Percentiles rank a stretch among this genome's conserved stretches.
Evolutionary conservation across 2,888 invertebrate species (phyloP).

Genomic region (Leptogaster cylindrica): DNA sequence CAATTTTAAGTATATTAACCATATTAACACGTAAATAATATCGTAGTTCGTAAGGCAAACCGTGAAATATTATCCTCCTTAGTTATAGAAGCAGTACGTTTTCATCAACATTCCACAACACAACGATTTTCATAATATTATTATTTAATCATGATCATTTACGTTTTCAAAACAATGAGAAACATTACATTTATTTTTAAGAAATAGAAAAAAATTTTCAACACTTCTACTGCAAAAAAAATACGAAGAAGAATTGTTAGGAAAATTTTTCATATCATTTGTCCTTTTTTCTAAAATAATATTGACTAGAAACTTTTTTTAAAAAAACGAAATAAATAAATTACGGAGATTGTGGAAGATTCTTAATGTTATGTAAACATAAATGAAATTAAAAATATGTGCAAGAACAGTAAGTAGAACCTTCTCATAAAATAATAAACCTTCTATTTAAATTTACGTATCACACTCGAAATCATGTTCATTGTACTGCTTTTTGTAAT

Average conservation of each 20-base stretch:
- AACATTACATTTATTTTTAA: slow-evolving; percentile 28
- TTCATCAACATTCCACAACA: neutral
- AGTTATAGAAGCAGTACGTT: slow-evolving; percentile 33
- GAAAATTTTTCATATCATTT: slow-evolving; percentile 50
- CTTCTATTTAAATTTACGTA: neutral
- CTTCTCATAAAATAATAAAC: too few species aligned
- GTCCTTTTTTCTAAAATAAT: slow-evolving; percentile 54
- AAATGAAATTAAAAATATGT: neutral
- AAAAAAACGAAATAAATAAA: neutral
- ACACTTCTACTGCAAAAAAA: neutral
- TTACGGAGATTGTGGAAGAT: too few species aligned
- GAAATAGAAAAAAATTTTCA: slow-evolving; percentile 2
- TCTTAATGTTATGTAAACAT: slow-evolving; percentile 1
- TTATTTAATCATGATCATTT: neutral
- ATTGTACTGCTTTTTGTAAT: slow-evolving; percentile 38
- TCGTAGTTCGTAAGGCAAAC: slow-evolving; percentile 13
- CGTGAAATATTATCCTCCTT: neutral
- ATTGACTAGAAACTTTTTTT: neutral
- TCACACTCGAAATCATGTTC: neutral
- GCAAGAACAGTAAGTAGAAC: slow-evolving; percentile 3
- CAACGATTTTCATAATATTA: neutral
- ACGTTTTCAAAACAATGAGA: neutral
- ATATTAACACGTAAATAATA: slow-evolving; percentile 17
- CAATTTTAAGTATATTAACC: slow-evolving; percentile 19
- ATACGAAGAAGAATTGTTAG: slow-evolving; percentile 16